Evolutionary conservation across 2,797 vertebrate genomes (phyloP), one percentile per base, ranked within the genome.

Genomic region (Emys orbicularis): DNA sequence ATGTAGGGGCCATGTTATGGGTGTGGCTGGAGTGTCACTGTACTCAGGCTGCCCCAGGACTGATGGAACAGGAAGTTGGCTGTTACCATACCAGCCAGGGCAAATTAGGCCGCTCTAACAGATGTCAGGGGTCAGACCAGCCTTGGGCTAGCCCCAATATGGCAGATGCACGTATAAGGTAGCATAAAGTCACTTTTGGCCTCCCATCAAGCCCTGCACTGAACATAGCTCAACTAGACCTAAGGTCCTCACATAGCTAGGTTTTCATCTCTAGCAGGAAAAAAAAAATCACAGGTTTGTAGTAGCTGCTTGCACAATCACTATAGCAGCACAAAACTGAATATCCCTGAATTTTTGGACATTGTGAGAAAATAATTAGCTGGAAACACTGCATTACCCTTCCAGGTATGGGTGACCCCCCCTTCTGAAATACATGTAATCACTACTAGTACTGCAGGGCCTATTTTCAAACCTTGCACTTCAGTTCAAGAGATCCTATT

Each of bases 151-250:
- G 3, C 47, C 65, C 50, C 2, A 11, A 0, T 0, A 53, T n/a
- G 80, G 65, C n/a, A 37, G 65, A 15, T 68, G 11, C 57, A 13
- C 0, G 5, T 10, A 59, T 50, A 83, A 83, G 79, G 16, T 11
- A 56, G 34, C 16, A 11, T 37, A 34, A 47, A 86, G 21, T 12
- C 87, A 80, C 47, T 8, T 56, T 76, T 79, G 52, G 79, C 27
- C 29, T 49, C 87, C 79, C 41, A 49, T 0, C 25, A 0, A 0
- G 16, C 12, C 85, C 47, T 81, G 11, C 53, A 49, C 2, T n/a
- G 49, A 90, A 27, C 72, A 87, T 8, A 83, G 37, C 25, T 52
- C 1, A 29, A 16, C 37, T 82, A n/a, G 12, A 87, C 29, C 19
- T 41, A 6, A 59, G 23, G 47, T 72, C 15, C 61, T 44, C 49